Percentiles rank a stretch among this genome's conserved stretches.
These are phyloP conservation scores for Pogonomyrmex californicus DNA, from an alignment of 1,140 invertebrate genomes.

Conservation along the genomic window DNA sequence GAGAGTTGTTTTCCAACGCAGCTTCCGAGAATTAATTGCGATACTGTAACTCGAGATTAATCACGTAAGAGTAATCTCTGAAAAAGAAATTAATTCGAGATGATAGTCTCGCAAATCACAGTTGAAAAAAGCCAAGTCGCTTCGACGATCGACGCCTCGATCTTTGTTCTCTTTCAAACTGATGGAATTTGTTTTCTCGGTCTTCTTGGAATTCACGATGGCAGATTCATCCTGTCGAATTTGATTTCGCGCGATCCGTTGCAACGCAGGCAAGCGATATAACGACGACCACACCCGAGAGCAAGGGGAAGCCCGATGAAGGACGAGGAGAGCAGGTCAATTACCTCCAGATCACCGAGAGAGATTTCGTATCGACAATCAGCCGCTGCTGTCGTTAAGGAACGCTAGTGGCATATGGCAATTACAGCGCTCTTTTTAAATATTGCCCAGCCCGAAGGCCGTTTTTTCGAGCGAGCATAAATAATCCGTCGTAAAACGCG, in stretches of 20 bases:
- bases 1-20: background rate
- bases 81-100: background rate
- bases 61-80: background rate
- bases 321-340: constrained; percentile 63
- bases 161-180: background rate
- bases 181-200: background rate
- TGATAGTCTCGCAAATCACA: background rate
- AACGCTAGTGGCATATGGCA: constrained; percentile 9
- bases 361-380: constrained; percentile 58
- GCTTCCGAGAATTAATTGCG: background rate
- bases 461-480: constrained; percentile 59
- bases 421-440: background rate
- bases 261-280: background rate
- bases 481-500: constrained; percentile 31
- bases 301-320: constrained; percentile 32
- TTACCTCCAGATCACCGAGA: constrained; percentile 58
- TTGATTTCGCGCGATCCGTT: background rate
- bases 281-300: constrained; percentile 46
- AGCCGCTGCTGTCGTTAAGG: constrained; percentile 25
- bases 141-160: background rate
- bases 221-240: constrained; percentile 23
- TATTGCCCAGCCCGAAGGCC: constrained; percentile 7
- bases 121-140: background rate
- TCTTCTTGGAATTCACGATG: background rate
- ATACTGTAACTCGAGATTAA: constrained; percentile 7